Base-by-base conservation (phyloP, 1,140 invertebrate genomes). In the Drosophila persimilis region DNA sequence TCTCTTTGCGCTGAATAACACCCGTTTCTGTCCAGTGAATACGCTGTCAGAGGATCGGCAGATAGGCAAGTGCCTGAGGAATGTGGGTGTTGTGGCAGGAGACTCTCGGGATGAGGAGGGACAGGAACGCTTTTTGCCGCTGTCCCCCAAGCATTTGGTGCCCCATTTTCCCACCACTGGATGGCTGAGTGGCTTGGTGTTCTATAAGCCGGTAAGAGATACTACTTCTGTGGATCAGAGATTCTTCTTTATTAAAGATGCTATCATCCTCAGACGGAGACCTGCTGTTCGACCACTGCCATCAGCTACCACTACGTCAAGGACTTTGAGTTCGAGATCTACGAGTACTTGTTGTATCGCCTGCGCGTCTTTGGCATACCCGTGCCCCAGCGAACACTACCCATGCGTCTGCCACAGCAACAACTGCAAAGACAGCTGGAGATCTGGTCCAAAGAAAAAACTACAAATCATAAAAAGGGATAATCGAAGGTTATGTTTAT, bases 21-120 rank as follows among this genome's bases (percentile, higher is more conserved):
- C 93, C 2, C 93, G 93, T 0, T 93, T 94, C 6, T 98, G 97
- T 90, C 92, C 95, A n/a, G 71, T 93, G 17, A 94, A 94, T 75
- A 94, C 93, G n/a, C 94, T 95, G 0, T 61, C 90, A 0, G 98
- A 99, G 90, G 98, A 99, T 89, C 96, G 96, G 0, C 97, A 98
- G 91, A 96, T 99, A 92, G 97, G 97, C 63, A 59, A 96, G 89
- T 99, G 98, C 90, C 92, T 99, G 73, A 94, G 97, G 77, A 95
- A 95, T 54, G 93, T 99, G 41, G 96, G 96, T 0, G 98, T 99
- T 0, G 94, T 93, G 56, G 96, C 97, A 1, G 96, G 95, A 69
- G 97, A 99, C 80, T 95, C 96, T 0, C 92, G 97, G 6, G 98
- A 99, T 93, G 93, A 93, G 0, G 90, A 45, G 6, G 96, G 97